Evolutionary conservation across 2,113 vertebrate genomes (phyloP), one percentile per base, ranked within the genome.

Genomic region (Caranx ignobilis): DNA sequence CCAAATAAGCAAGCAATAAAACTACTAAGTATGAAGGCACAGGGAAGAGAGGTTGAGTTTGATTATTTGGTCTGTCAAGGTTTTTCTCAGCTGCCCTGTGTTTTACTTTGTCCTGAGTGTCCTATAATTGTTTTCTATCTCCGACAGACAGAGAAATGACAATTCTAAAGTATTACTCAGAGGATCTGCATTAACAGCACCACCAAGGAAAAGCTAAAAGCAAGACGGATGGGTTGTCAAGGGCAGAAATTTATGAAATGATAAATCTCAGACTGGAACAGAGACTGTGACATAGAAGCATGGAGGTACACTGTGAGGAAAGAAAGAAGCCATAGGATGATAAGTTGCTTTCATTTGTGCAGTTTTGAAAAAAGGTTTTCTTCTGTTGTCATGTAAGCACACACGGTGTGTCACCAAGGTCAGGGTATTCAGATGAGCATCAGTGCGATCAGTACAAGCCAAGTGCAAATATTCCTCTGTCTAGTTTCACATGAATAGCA

Each of bases 111-210:
- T 76, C 82, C 39, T 84, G 73, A 48, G 34, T 80, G 43, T 85
- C 50, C 59, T 75, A 16, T 71, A 65, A 64, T 79, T 77, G 37
- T 61, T 59, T 59, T 54, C 64, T 63, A 74, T 79, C 68, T 70
- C 73, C 74, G 77, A 75, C 74, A 81, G 81, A 90, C 83, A 79
- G 82, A 86, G 82, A 80, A 81, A 87, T 82, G 67, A 82, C 75
- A 68, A 67, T 76, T 84, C 45, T 45, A 57, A 84, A 75, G 73
- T 85, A 77, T 83, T 85, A 77, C 69, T 79, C 69, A 39, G 75
- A 54, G 75, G 75, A 87, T 83, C 62, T 79, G 79, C 89, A 84
- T 91, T 84, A 77, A 77, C 64, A 84, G 84, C 63, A 61, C 71
- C 77, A 78, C 75, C 70, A 79, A 75, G 67, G 73, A 75, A 84